Base-by-base conservation (phyloP, 2,797 vertebrate species). In the Graptemys geographica region DNA sequence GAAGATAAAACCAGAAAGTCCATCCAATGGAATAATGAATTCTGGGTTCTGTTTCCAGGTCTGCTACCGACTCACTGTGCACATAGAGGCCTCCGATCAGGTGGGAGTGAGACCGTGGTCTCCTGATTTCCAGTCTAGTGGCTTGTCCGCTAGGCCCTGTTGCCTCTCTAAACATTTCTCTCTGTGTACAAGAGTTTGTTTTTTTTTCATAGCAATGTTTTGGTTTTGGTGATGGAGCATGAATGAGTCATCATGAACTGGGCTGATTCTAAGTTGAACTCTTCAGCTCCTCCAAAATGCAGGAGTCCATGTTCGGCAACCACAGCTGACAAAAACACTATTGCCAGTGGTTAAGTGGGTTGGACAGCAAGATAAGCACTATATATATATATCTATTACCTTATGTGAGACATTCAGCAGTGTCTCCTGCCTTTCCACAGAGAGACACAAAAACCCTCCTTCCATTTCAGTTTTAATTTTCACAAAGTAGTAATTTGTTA, bases 81-180 rank as follows among this genome's bases (percentile, higher is more conserved):
- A 94, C 84, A 57, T 88, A 82, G 87, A 94, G 52, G 37, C 65
- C 49, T 12, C 33, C 1, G 23, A 74, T 44, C n/a, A 41, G 37
- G 18, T 21, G 69, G 82, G 85, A 92, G 79, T n/a, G 76, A 87
- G 53, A 72, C 62, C 13, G 52, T 53, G 10, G 16, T 72, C 85
- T 90, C 23, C 76, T 92, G 79, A 82, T 88, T 83, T 79, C 69
- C 33, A 83, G 79, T 59, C 4, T 55, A 92, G 19, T 53, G 89
- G 92, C 96, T 92, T 92, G 83, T 76, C 78, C 89, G 21, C 79
- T 0, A 1, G 2, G 62, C 83, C 93, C 79, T 91, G 86, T 84
- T 94, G 88, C 57, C 94, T 96, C 72, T 91, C 76, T 92, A 91
- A 95, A 92, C 94, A 96, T 91, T 94, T 95, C 52, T 74, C 37